These are phyloP conservation scores for Oscheius sp. DNA, from an alignment of 2,888 invertebrate genomes.

Conservation along the genomic window DNA sequence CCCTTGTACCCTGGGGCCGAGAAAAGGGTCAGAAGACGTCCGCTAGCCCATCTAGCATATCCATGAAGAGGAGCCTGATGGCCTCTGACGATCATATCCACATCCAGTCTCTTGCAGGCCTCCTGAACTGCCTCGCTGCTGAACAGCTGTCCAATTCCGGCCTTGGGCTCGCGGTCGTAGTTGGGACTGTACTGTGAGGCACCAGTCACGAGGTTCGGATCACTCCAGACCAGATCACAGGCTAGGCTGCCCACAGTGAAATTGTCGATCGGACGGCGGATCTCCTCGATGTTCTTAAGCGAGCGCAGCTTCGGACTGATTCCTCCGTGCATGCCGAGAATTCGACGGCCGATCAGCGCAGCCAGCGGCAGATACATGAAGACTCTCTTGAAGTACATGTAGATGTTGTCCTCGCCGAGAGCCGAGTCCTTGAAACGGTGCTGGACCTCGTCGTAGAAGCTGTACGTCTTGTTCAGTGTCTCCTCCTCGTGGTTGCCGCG, in stretches of 20 bases:
- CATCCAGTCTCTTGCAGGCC: slow-evolving; percentile 41
- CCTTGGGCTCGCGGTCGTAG: slow-evolving; percentile 40
- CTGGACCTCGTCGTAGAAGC: slow-evolving; percentile 56
- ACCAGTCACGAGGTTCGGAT: slow-evolving; percentile 9
- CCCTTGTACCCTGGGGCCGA: slow-evolving; percentile 62
- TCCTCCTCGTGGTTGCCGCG: slow-evolving; percentile 61
- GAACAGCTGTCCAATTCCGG: slow-evolving; percentile 58
- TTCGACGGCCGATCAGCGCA: slow-evolving; percentile 45
- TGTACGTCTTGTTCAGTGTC: slow-evolving; percentile 53
- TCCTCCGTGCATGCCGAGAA: slow-evolving; percentile 61
- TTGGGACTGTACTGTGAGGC: slow-evolving; percentile 9
- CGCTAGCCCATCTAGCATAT: slow-evolving; percentile 51
- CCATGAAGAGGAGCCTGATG: slow-evolving; percentile 59
- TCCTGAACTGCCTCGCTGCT: slow-evolving; percentile 41
- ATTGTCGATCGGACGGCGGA: slow-evolving; percentile 53
- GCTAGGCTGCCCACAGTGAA: slow-evolving; percentile 53
- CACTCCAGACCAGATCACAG: slow-evolving; percentile 51
- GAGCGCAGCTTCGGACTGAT: slow-evolving; percentile 51
- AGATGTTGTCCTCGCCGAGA: slow-evolving; percentile 35
- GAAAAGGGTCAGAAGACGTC: slow-evolving; percentile 51
- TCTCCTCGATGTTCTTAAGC: slow-evolving; percentile 44
- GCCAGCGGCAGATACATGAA: slow-evolving; percentile 55
- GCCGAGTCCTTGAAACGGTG: slow-evolving; percentile 16
- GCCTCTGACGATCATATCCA: slow-evolving; percentile 54
- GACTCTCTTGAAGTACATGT: slow-evolving; percentile 48